Evolutionary conservation across 1,140 invertebrate genomes (phyloP), one percentile per base, ranked within the genome.

Genomic region (Sweltsa coloradensis): DNA sequence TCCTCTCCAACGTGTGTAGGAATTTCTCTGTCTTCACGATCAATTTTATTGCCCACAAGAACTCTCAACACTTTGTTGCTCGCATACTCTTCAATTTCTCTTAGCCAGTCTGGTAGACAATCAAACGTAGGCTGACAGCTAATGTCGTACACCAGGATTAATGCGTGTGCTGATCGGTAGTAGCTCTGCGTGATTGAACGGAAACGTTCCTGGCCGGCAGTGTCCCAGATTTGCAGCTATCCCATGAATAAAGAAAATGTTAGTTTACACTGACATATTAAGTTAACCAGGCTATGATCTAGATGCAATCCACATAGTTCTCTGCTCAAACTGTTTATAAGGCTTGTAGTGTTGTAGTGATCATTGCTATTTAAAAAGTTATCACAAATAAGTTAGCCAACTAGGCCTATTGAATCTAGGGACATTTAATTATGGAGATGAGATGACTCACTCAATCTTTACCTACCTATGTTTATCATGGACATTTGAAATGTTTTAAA

Each of bases 181-280:
- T 98, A 98, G 64, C 91, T 95, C 67, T 97, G 91, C 6, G 95
- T 98, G 52, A 97, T 95, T 4, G 94, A 97, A 50, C 95, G 76
- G 68, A 99, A 99, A 55, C 92, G 73, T 66, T 98, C 94, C 65
- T 98, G 95, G 0, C 95, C 92, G 13, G 91, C 92, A 27, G 91
- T 96, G 63, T 98, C 94, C 93, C 93, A 97, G 58, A 98, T 96
- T 78, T 95, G 91, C 49, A 98, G 73, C 89, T 95, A 64, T 51
- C 79, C 66, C 5, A 13, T 34, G 13, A 31, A 18, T 18, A 40
- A n/a, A n/a, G n/a, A n/a, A n/a, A n/a, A n/a, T n/a, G n/a, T n/a
- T n/a, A n/a, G n/a, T n/a, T n/a, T n/a, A n/a, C n/a, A n/a, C n/a
- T n/a, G n/a, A n/a, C n/a, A n/a, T n/a, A n/a, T n/a, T n/a, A n/a